Evolutionary conservation across 2,888 invertebrate genomes (phyloP), one percentile per base, ranked within the genome.

Genomic region (Chaitophorus viminalis): DNA sequence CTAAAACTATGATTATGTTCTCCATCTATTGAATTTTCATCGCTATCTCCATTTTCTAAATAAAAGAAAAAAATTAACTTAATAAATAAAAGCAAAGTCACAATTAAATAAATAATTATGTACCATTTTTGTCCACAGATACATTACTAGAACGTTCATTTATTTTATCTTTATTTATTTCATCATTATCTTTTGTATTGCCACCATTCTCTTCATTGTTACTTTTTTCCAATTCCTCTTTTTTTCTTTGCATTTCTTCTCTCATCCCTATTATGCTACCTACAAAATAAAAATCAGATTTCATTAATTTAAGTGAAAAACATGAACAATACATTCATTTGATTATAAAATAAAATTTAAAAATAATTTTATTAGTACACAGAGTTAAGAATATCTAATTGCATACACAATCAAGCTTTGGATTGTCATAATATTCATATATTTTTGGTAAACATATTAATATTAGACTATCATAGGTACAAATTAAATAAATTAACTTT

Each of bases 181-280:
- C 79, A 74, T 82, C 70, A 52, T 54, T 39, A 14, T 70, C 74
- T 11, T 88, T 79, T 25, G 88, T 74, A 74, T 83, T 88, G 36
- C 79, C 72, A 29, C 46, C 72, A 60, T 89, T 82, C 36, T 89
- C 89, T 52, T 79, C 65, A 21, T 14, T 75, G 18, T 33, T 87
- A 36, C 36, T 89, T 85, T 82, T 91, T 89, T 29, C 90, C 86
- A 75, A 89, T 87, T 91, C 91, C 82, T 93, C 92, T 89, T 92
- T 92, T 89, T 93, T 93, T 89, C 92, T 89, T 76, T 89, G 89
- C 39, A 89, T 89, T 82, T 90, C 89, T 68, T 89, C 89, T 82
- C n/a, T 76, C 78, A 89, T 86, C 11, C 54, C 75, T 60, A 81
- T 74, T 60, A 86, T 82, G 54, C 75, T 74, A 74, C 36, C 84